Evolutionary conservation across 1,140 invertebrate genomes (phyloP), one percentile per base, ranked within the genome.

Genomic region (Ditylenchus dipsaci): DNA sequence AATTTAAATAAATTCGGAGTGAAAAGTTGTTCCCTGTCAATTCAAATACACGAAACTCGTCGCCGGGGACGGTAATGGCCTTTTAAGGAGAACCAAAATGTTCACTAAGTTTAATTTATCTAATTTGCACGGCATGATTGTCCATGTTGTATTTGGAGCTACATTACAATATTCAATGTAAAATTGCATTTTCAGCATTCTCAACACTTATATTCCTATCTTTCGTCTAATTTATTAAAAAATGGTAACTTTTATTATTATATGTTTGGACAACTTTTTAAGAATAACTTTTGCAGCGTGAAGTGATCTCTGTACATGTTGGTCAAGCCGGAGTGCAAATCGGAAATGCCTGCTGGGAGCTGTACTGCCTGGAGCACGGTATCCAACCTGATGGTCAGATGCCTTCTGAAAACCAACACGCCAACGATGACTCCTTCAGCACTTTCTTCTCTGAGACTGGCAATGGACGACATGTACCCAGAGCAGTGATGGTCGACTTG

Each of bases 301-400:
- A 92, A 87, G 90, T 90, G 80, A 90, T 92, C 78, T 91, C 89
- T 75, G 88, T 92, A 70, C 91, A 92, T 84, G 88, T 92, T 77
- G 91, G 91, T 56, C 91, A 93, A 85, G 91, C 91, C 68, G 91
- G 91, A 58, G 90, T 91, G 1, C 91, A 93, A 85, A 91, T 92
- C 81, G 91, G 91, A 71, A 91, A 91, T 83, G 90, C 87, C 53
- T 88, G 87, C 76, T 88, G 87, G 87, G 91, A 93, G 82, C 86
- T 93, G 65, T 92, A 92, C 85, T 92, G 91, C 82, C 84, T 92
- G 75, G 76, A 77, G 67, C 76, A 77, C 53, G 90, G 90, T 29
- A 92, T 93, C 81, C 90, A 92, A 83, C 90, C 90, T 8, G 63
- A 92, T 85, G 91, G 91, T 1, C 86, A 87, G 23, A 80, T 81